A percentile compares a stretch with the other conserved stretches of the same genome.
Conservation (phyloP, 2,888 invertebrate species). For the Resseliella maxima region DNA sequence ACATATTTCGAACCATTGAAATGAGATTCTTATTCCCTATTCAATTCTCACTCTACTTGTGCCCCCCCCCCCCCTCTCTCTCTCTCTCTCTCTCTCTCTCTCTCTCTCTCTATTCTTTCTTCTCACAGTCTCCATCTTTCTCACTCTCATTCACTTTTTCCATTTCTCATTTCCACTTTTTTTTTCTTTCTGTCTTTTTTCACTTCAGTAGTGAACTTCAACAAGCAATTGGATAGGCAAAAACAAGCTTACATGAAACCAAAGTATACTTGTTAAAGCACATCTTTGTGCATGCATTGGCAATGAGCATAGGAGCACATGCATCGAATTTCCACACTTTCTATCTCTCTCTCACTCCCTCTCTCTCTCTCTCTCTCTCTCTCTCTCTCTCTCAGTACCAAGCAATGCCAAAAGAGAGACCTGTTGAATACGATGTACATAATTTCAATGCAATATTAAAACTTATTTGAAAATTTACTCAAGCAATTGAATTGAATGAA, state of each 20-base stretch:
- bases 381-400: neutral
- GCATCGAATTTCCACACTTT: too few species aligned
- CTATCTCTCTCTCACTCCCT: too few species aligned
- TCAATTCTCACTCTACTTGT: neutral
- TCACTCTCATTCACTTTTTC: too few species aligned
- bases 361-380: too few species aligned
- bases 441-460: constrained; percentile 53
- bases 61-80: neutral
- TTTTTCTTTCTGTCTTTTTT: too few species aligned
- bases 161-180: neutral
- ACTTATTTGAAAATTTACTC: constrained; percentile 53
- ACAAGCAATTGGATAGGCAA: constrained; percentile 19
- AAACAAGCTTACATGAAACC: constrained; percentile 1
- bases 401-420: constrained; percentile 10
- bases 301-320: neutral
- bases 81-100: neutral
- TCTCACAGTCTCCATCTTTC: neutral
- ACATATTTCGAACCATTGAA: constrained; percentile 25
- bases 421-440: constrained; percentile 48
- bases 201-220: neutral
- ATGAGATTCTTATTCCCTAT: constrained; percentile 51
- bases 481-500: constrained; percentile 53
- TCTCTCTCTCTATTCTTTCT: neutral
- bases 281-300: constrained; percentile 11
- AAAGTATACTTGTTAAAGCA: neutral